phyloP scores from a whole-genome alignment of 2,113 vertebrate genomes.

The Ginglymostoma cirratum region DNA sequence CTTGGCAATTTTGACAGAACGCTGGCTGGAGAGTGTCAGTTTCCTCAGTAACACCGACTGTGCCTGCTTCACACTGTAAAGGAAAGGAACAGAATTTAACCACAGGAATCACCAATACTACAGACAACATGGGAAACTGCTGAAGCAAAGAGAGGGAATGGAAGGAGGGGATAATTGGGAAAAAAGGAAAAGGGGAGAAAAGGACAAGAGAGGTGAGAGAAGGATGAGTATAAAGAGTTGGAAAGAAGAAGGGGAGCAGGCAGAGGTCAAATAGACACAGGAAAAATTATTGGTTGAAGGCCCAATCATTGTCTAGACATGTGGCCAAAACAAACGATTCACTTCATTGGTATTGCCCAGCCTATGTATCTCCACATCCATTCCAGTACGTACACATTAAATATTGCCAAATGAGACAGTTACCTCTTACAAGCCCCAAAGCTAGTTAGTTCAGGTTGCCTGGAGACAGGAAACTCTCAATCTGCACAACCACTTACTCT shows the following conservation, averaged over 20 bases:
- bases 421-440: neutral
- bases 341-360: neutral
- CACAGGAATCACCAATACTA: neutral
- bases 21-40: neutral
- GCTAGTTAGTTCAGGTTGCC: neutral
- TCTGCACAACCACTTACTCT: neutral
- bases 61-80: neutral
- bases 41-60: neutral
- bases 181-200: neutral
- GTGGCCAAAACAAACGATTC: neutral
- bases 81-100: neutral
- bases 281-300: neutral
- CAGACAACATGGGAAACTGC: neutral
- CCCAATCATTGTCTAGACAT: neutral
- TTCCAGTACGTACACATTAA: neutral
- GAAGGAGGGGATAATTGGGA: neutral
- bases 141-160: neutral
- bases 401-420: neutral
- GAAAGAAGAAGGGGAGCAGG: neutral
- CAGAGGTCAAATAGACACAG: neutral
- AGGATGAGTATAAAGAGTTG: neutral
- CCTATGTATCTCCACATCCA: neutral
- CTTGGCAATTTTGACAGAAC: neutral
- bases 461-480: neutral
- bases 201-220: neutral